Percentiles rank a stretch among this genome's conserved stretches.
Conservation (phyloP, 2,797 vertebrate species). For the Anabas testudineus region DNA sequence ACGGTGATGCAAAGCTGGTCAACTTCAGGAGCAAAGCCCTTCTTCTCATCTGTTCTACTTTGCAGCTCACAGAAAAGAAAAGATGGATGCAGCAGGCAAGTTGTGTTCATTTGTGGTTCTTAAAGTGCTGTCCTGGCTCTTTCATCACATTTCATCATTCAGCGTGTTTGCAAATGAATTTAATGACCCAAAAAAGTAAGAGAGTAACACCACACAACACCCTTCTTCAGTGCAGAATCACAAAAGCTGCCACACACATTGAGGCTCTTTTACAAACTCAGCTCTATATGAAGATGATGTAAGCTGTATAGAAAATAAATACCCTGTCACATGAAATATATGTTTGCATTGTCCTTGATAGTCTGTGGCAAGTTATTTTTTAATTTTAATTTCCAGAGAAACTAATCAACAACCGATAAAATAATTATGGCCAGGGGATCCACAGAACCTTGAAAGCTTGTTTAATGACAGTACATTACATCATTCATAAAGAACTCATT, state of each 20-base stretch:
- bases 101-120: conserved; percentile 76
- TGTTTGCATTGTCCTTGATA: neutral
- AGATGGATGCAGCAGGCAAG: conserved; percentile 46
- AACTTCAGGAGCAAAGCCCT: conserved; percentile 20
- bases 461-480: conserved; percentile 67
- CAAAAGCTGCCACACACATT: conserved; percentile 49
- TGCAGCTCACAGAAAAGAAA: conserved; percentile 48
- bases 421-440: conserved; percentile 75
- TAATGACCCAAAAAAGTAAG: conserved; percentile 77
- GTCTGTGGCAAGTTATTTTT: conserved; percentile 13
- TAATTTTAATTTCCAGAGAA: conserved; percentile 31
- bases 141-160: conserved; percentile 87
- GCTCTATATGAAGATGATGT: conserved; percentile 27
- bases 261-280: conserved; percentile 29
- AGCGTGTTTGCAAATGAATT: conserved; percentile 79
- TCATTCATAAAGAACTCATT: conserved; percentile 61
- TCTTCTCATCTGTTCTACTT: conserved; percentile 55
- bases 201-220: conserved; percentile 61
- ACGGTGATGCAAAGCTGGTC: conserved; percentile 9
- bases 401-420: conserved; percentile 45
- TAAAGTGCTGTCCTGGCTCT: conserved; percentile 81
- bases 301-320: conserved; percentile 45
- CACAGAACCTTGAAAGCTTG: conserved; percentile 65
- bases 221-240: conserved; percentile 70
- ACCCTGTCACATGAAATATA: conserved; percentile 2